These are phyloP conservation scores for Phacellophora camtschatica DNA, from an alignment of 30 jellyfish, hydroid and myxozoan species.

Conservation along the genomic window DNA sequence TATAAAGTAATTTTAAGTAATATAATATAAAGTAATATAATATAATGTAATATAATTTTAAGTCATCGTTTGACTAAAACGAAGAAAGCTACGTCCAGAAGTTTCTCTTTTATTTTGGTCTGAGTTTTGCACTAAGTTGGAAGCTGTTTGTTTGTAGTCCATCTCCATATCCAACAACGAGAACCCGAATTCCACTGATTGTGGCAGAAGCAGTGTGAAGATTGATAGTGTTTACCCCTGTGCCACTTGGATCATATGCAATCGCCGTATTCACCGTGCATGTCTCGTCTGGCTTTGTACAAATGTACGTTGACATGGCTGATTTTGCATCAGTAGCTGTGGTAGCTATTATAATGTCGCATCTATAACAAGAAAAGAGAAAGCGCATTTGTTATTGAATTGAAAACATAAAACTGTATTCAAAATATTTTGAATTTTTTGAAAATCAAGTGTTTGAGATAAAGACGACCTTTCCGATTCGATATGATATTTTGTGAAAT, in stretches of 20 bases:
- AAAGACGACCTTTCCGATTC: too few species aligned
- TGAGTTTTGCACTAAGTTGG: slow-evolving; percentile 8
- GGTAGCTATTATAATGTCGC: not conserved
- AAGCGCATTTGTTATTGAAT: too few species aligned
- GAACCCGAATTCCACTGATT: slow-evolving; percentile 1
- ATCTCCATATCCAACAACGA: slow-evolving; percentile 18
- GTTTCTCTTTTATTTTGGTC: not conserved
- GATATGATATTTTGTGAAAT: too few species aligned
- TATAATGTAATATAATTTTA: too few species aligned
- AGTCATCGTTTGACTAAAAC: too few species aligned
- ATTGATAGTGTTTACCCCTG: not conserved
- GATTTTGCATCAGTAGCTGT: slow-evolving; percentile 14
- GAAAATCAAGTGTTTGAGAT: too few species aligned
- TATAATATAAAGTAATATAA: too few species aligned
- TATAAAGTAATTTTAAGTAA: too few species aligned
- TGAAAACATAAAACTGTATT: too few species aligned
- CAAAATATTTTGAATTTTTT: too few species aligned
- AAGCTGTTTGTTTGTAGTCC: not conserved
- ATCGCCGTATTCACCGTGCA: slow-evolving; percentile 16
- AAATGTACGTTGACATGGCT: slow-evolving; percentile 6
- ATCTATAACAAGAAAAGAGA: not conserved
- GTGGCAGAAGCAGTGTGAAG: slow-evolving; percentile 7
- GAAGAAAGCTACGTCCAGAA: too few species aligned
- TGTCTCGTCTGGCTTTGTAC: not conserved
- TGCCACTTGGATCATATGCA: slow-evolving; percentile 27